These are phyloP conservation scores for Melanostoma mellinum DNA, from an alignment of 2,888 invertebrate genomes.

Conservation along the genomic window DNA sequence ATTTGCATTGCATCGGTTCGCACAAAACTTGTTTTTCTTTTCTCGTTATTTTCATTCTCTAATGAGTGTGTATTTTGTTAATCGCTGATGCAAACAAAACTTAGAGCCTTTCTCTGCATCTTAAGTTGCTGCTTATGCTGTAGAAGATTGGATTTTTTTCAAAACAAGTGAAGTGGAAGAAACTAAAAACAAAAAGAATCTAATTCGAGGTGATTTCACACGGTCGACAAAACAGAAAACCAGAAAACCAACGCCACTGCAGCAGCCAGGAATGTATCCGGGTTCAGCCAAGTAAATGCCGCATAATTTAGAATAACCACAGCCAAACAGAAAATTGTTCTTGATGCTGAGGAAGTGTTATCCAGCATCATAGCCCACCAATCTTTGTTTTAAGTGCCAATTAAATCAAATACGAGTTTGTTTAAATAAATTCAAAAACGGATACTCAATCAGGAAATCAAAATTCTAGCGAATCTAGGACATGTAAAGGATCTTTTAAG, in stretches of 20 bases:
- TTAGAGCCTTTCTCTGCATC: constrained; percentile 5
- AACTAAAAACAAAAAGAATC: constrained; percentile 12
- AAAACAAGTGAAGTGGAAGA: constrained; percentile 8
- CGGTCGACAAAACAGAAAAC: constrained; percentile 41
- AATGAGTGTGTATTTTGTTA: constrained; percentile 30
- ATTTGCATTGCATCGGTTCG: constrained; percentile 56
- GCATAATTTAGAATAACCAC: background rate
- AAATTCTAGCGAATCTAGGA: constrained; percentile 68
- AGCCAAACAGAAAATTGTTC: no score
- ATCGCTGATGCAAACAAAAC: constrained; percentile 42
- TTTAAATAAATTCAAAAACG: constrained; percentile 65
- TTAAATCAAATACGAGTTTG: constrained; percentile 26
- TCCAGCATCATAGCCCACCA: no score
- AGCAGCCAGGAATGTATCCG: constrained; percentile 35
- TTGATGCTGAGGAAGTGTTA: no score
- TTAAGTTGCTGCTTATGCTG: constrained; percentile 17
- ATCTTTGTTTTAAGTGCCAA: background rate
- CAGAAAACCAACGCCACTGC: constrained; percentile 1
- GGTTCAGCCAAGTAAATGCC: constrained; percentile 29
- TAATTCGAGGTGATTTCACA: constrained; percentile 22
- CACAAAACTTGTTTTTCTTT: constrained; percentile 36
- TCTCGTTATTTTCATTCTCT: constrained; percentile 2
- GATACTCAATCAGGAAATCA: constrained; percentile 61
- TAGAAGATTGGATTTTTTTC: constrained; percentile 1
- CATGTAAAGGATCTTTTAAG: constrained; percentile 72